Conservation (phyloP, 1,140 invertebrate species). For the Papilio polyxenes region DNA sequence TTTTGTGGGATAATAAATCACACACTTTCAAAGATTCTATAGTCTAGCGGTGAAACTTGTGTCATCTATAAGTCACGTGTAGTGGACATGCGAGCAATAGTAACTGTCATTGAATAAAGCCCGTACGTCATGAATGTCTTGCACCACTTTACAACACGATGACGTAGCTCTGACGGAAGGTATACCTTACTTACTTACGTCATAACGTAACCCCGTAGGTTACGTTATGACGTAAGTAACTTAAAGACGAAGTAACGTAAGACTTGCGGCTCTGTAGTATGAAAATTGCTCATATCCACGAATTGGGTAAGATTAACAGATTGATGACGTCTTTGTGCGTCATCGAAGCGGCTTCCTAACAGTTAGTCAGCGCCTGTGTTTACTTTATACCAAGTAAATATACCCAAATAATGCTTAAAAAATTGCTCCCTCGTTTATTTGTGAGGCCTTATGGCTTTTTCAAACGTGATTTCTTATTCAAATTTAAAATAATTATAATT, state of each 20-base stretch:
- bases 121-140: background rate
- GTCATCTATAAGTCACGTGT: background rate
- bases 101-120: background rate
- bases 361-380: background rate
- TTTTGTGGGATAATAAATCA: too few relatives aligned
- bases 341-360: background rate
- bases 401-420: background rate
- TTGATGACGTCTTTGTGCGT: background rate
- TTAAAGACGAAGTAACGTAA: too few relatives aligned
- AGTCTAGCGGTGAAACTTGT: background rate
- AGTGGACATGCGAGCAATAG: background rate
- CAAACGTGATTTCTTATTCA: background rate
- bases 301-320: background rate
- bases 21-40: background rate
- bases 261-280: background rate
- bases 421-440: too few relatives aligned
- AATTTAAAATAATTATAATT: too few relatives aligned
- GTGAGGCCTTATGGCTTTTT: too few relatives aligned
- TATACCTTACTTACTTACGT: too few relatives aligned
- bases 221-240: too few relatives aligned
- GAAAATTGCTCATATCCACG: too few relatives aligned
- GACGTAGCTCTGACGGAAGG: background rate
- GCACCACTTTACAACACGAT: background rate
- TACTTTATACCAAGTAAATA: background rate
- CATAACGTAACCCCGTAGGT: too few relatives aligned